Percentiles rank a stretch among this genome's conserved stretches.
Evolutionary conservation across 1,140 invertebrate genomes (phyloP).

Genomic region (Zaprionus ornatus): DNA sequence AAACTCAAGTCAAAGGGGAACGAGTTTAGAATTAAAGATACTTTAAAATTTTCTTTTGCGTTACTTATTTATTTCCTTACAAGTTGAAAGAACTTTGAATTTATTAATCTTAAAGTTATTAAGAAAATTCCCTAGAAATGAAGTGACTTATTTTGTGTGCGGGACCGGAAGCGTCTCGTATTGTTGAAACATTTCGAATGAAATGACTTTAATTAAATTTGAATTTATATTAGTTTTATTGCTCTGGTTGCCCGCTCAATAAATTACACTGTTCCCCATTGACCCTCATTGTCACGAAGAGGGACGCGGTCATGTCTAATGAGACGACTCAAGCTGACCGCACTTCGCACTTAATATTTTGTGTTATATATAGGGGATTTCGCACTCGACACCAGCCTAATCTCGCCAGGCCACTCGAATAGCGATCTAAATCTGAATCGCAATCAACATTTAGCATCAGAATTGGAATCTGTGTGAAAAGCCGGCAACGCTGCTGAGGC

Average conservation of each 20-base stretch:
- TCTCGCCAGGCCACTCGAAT: constrained; percentile 11
- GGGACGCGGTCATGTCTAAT: constrained; percentile 9
- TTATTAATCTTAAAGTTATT: background rate
- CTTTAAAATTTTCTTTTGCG: background rate
- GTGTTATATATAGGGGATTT: constrained; percentile 32
- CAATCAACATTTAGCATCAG: constrained; percentile 1
- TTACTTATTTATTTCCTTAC: background rate
- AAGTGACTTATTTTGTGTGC: background rate
- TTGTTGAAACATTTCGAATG: background rate
- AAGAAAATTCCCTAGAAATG: background rate
- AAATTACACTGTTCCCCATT: constrained; percentile 8
- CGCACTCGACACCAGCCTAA: constrained; percentile 31
- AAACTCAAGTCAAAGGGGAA: background rate
- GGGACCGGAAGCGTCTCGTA: background rate
- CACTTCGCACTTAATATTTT: background rate
- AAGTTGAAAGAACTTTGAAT: background rate
- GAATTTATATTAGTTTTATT: constrained; percentile 4
- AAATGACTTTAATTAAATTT: constrained; percentile 1
- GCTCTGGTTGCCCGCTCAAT: background rate
- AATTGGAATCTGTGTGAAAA: constrained; percentile 50
- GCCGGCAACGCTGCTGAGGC: constrained; percentile 63
- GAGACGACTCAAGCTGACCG: background rate
- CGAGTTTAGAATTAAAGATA: too few species aligned
- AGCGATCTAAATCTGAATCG: constrained; percentile 38
- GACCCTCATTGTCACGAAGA: constrained; percentile 32